Percentiles rank a stretch among this genome's conserved stretches.
Evolutionary conservation across 2,797 vertebrate species (phyloP).

Genomic region (Intellagama lesueurii): DNA sequence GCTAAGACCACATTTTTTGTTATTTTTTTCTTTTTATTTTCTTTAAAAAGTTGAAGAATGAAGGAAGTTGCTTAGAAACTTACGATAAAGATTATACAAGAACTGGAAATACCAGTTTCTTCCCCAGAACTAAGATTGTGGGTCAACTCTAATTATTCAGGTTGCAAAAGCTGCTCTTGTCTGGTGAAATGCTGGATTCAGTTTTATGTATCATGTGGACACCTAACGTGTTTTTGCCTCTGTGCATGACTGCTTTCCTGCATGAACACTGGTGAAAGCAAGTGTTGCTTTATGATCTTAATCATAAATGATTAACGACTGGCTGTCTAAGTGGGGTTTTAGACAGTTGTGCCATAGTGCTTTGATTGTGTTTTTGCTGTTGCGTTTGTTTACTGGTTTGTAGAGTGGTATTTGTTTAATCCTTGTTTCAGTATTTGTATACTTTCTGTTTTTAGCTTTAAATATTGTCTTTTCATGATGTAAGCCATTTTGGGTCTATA

Average conservation of each 20-base stretch:
- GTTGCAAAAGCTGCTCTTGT: background rate
- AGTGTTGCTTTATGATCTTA: background rate
- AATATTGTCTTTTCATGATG: no score
- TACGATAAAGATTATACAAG: background rate
- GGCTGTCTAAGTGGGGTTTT: no score
- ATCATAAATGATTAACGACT: no score
- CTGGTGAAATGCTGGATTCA: background rate
- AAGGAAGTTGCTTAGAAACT: background rate
- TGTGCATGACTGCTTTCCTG: background rate
- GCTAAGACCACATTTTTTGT: background rate
- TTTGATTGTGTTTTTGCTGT: no score
- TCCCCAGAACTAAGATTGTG: background rate
- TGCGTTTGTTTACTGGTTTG: no score
- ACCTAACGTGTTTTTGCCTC: background rate
- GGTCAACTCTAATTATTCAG: background rate
- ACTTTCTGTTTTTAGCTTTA: no score
- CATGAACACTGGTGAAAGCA: no score
- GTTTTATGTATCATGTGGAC: background rate
- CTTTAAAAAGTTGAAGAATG: background rate
- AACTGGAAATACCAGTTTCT: constrained; percentile 23
- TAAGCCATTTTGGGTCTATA: no score
- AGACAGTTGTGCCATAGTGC: no score
- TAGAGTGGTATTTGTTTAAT: no score
- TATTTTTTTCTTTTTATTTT: background rate
- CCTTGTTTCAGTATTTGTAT: no score